These are phyloP conservation scores for Sebastolobus altivelis DNA, from an alignment of 2,797 vertebrate species.

Conservation along the genomic window DNA sequence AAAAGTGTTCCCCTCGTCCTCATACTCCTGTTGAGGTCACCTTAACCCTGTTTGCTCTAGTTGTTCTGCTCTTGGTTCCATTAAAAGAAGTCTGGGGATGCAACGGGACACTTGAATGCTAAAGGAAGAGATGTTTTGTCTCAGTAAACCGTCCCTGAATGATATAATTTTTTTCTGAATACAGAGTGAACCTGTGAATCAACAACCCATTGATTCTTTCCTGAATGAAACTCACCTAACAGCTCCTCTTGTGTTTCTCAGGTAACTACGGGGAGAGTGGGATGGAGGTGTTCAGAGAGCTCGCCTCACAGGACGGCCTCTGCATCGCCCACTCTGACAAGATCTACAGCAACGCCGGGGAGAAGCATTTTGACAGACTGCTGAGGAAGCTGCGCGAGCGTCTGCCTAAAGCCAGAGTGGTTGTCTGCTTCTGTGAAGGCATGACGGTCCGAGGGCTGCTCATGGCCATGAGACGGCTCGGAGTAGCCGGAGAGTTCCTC, in stretches of 20 bases:
- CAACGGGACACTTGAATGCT: constrained; percentile 6
- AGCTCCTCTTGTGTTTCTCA: constrained; percentile 73
- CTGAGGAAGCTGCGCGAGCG: constrained; percentile 94
- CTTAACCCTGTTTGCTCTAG: constrained; percentile 22
- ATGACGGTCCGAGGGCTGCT: constrained; percentile 97
- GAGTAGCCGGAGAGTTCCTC: constrained; percentile 93
- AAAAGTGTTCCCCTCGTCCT: constrained; percentile 12
- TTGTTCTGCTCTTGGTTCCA: constrained; percentile 41
- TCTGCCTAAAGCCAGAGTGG: constrained; percentile 95
- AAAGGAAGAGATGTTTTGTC: constrained; percentile 5
- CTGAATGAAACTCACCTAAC: constrained; percentile 16
- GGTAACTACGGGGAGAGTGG: constrained; percentile 98
- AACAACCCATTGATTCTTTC: neutral
- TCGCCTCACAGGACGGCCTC: constrained; percentile 94
- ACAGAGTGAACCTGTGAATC: constrained; percentile 6
- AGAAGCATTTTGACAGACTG: constrained; percentile 95
- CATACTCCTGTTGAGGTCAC: constrained; percentile 31
- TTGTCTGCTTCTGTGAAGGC: constrained; percentile 98
- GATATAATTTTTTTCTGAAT: neutral
- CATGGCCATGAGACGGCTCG: constrained; percentile 94
- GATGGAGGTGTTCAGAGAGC: constrained; percentile 98
- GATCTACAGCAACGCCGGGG: constrained; percentile 98
- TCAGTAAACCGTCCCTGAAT: neutral
- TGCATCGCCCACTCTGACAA: constrained; percentile 98
- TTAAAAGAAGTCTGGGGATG: constrained; percentile 34